Evolutionary conservation across 2,797 vertebrate species (phyloP).

Genomic region (Spinus olivaceus): DNA sequence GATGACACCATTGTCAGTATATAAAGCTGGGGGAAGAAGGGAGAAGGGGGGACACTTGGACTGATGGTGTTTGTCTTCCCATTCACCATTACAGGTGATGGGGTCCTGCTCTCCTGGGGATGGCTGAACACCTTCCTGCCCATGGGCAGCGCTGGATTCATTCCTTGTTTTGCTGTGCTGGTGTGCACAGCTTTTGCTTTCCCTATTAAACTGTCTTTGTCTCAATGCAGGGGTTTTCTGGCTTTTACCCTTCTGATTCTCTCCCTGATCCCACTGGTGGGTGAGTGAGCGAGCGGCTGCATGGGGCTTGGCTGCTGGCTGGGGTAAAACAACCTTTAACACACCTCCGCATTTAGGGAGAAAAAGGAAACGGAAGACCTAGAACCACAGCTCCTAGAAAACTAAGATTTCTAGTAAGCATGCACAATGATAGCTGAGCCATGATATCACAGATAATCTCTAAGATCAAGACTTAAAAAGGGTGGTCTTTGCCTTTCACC

Average conservation of each 20-base stretch:
- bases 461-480: neutral
- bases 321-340: neutral
- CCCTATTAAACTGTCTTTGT: neutral
- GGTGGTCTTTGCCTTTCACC: neutral
- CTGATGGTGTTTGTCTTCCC: neutral
- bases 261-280: neutral
- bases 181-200: neutral
- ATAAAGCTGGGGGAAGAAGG: neutral
- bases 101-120: neutral
- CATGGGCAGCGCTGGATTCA: neutral
- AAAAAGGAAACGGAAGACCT: neutral
- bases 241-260: neutral
- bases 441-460: neutral
- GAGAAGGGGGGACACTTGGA: neutral
- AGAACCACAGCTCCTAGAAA: neutral
- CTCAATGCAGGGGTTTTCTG: neutral
- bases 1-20: neutral
- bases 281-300: fast-evolving
- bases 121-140: neutral
- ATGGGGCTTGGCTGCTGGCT: neutral
- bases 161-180: neutral
- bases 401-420: neutral
- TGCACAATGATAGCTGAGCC: neutral
- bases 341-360: neutral
- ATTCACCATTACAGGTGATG: no score